phyloP scores from a whole-genome alignment of 1,140 invertebrate species.

The Pogonus chalceus region DNA sequence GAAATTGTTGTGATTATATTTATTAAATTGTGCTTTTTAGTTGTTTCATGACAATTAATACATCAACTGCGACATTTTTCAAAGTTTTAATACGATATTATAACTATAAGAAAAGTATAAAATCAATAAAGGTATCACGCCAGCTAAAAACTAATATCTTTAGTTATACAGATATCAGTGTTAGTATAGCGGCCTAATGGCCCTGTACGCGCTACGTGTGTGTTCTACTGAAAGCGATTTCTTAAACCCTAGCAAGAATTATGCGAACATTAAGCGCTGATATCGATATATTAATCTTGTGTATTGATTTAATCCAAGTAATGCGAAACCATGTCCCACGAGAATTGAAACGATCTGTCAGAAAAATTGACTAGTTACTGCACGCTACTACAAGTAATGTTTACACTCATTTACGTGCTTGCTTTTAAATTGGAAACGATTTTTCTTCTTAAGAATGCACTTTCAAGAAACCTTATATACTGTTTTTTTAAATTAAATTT shows the following conservation, averaged over 20 bases:
- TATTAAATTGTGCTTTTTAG: too few relatives aligned
- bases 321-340: not conserved
- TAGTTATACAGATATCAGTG: not conserved
- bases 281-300: not conserved
- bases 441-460: too few relatives aligned
- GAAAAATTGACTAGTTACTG: too few relatives aligned
- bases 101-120: not conserved
- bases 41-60: not conserved
- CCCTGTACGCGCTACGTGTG: not conserved
- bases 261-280: not conserved
- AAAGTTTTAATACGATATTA: not conserved
- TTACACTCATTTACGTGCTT: too few relatives aligned
- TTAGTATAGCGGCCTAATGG: not conserved
- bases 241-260: not conserved
- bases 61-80: not conserved
- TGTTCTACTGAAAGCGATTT: not conserved
- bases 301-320: not conserved
- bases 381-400: too few relatives aligned
- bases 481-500: too few relatives aligned
- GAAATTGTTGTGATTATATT: too few relatives aligned
- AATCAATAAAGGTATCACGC: not conserved
- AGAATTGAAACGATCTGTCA: not conserved
- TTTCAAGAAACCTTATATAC: too few relatives aligned
- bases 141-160: not conserved
- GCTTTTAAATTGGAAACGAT: too few relatives aligned